Percentiles rank a stretch among this genome's conserved stretches.
Evolutionary conservation across 2,113 vertebrate species (phyloP).

Genomic region (Pseudopodoces humilis): DNA sequence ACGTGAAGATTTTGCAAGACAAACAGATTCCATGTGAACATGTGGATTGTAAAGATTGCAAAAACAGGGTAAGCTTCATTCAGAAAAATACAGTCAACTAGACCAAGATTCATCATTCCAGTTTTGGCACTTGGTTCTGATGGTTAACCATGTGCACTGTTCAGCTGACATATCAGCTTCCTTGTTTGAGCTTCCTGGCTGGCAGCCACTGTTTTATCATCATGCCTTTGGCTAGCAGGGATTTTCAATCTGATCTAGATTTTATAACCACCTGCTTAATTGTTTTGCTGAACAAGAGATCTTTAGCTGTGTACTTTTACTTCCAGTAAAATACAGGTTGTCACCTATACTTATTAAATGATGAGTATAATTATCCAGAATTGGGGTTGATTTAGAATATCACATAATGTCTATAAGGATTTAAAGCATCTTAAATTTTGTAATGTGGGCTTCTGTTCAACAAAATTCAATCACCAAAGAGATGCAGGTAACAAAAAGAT

Average conservation of each 20-base stretch:
- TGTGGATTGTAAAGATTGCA: not conserved
- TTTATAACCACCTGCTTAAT: not conserved
- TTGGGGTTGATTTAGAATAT: not conserved
- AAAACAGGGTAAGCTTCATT: not conserved
- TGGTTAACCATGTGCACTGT: not conserved
- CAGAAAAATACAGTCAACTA: not conserved
- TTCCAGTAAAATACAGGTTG: not conserved
- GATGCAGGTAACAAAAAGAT: not conserved
- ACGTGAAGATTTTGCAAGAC: not conserved
- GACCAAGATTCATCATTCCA: not conserved
- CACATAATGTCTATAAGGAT: not conserved
- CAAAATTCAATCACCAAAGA: not conserved
- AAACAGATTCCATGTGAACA: not conserved
- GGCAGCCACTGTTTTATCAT: conserved; percentile 12
- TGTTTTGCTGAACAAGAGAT: not conserved
- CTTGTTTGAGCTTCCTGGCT: not conserved
- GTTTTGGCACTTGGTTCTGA: not conserved
- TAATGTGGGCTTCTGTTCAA: not conserved
- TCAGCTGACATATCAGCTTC: not conserved
- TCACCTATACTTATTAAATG: not conserved
- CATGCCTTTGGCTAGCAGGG: not conserved
- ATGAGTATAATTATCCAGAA: not conserved
- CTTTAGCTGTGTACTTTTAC: not conserved
- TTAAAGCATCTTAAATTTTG: not conserved
- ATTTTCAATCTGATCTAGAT: conserved; percentile 2